Base-by-base conservation (phyloP, 2,113 vertebrate species). In the Maccullochella peelii region DNA sequence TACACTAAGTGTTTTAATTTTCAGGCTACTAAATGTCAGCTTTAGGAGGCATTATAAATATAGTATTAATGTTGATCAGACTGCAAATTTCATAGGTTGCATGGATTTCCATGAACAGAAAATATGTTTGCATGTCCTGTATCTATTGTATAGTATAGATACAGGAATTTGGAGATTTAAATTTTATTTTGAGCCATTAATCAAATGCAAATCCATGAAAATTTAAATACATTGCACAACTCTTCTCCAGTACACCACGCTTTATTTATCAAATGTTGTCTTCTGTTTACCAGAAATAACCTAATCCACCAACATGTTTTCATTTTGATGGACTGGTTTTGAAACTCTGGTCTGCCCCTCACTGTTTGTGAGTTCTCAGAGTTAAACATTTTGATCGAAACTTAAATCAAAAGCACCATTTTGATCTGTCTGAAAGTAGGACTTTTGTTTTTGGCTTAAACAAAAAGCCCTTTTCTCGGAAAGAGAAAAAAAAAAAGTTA, bases 381-480 rank as follows among this genome's bases (percentile, higher is more conserved):
- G 21, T 42, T 27, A 25, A 1, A 72, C 58, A 12, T 40, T 47
- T 20, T 68, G 52, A 73, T 73, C 47, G 68, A 54, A 71, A 71
- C 38, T 38, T 59, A 5, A 27, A 42, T 71, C 52, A 79, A 67
- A 77, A 76, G 14, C 25, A 36, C 49, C 25, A 62, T 73, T 27
- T 80, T 23, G 25, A 59, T 71, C 23, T 63, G 2, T 18, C 44
- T 50, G 18, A 49, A 42, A 75, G 58, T 8, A 27, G 25, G 44
- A 33, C 47, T 18, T 70, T 77, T 82, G 36, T 10, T 57, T 74
- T 49, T 42, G 11, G 25, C 59, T 69, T 52, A 42, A 86, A 44
- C 52, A 59, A 68, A 58, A 58, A 71, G 40, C 15, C 27, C 0
- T 25, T 69, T 49, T n/a, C 20, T 1, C 18, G 40, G 25, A 55